Conservation (phyloP, 2,888 invertebrate species). For the Drosophila merina region DNA sequence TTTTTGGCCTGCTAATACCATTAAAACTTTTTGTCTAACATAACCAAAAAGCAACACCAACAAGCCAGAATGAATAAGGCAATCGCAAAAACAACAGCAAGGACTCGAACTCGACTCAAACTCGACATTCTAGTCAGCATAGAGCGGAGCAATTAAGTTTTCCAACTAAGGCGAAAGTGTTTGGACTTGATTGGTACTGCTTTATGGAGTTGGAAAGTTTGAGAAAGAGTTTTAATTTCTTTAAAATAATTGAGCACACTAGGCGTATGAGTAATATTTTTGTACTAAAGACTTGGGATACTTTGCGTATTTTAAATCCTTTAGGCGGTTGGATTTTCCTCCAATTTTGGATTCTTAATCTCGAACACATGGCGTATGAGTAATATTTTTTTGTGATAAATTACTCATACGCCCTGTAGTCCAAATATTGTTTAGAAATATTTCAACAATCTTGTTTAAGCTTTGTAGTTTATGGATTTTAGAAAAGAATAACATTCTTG, state of each 20-base stretch:
- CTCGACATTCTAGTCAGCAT: slow-evolving; percentile 31
- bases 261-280: slow-evolving; percentile 1
- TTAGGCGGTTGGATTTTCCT: neutral
- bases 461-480: too few relatives aligned
- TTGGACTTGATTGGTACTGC: neutral
- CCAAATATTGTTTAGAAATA: too few relatives aligned
- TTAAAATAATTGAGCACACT: neutral
- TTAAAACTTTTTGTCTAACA: slow-evolving; percentile 76
- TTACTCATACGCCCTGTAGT: neutral
- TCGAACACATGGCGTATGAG: neutral
- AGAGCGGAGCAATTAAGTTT: slow-evolving; percentile 36
- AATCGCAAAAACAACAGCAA: slow-evolving; percentile 23
- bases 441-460: too few relatives aligned
- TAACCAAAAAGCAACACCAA: slow-evolving; percentile 50
- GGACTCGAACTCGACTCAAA: slow-evolving; percentile 42
- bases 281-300: neutral
- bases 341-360: neutral
- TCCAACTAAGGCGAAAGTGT: neutral
- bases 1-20: slow-evolving; percentile 52
- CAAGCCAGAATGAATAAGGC: slow-evolving; percentile 8
- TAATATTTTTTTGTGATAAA: neutral
- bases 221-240: neutral
- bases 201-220: neutral
- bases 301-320: neutral
- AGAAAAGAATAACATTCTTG: too few relatives aligned